phyloP scores from a whole-genome alignment of 2,113 vertebrate species.

The Cottus gobio region DNA sequence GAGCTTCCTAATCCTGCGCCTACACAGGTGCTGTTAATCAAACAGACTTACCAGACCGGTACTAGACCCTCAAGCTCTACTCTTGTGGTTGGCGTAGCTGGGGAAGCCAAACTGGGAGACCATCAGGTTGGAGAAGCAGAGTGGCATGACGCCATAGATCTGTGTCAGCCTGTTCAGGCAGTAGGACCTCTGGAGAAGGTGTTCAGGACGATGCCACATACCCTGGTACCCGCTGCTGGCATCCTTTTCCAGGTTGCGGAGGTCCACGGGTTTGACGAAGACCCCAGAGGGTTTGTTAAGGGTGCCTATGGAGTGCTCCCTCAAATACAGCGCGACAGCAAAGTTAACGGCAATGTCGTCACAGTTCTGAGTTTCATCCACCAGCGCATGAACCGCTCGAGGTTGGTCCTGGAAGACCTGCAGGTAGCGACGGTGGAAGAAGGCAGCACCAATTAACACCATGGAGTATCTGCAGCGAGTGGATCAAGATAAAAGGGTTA shows the following conservation, averaged over 20 bases:
- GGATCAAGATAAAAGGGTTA: background rate
- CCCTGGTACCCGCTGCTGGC: conserved; percentile 90
- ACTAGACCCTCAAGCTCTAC: conserved; percentile 69
- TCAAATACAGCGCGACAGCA: conserved; percentile 84
- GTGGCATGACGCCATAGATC: conserved; percentile 92
- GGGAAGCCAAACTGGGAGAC: conserved; percentile 97
- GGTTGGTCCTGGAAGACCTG: conserved; percentile 90
- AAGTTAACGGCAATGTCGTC: conserved; percentile 97
- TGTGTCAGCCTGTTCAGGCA: conserved; percentile 91
- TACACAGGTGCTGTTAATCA: background rate
- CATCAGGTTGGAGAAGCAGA: conserved; percentile 94
- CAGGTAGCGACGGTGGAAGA: conserved; percentile 90
- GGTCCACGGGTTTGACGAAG: conserved; percentile 93
- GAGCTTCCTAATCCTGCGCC: background rate
- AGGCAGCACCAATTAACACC: conserved; percentile 94
- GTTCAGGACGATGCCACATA: conserved; percentile 95
- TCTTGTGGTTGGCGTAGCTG: conserved; percentile 94
- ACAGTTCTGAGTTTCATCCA: conserved; percentile 95
- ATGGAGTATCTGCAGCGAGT: conserved; percentile 87
- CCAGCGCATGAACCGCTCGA: conserved; percentile 83
- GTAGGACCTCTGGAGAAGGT: conserved; percentile 93
- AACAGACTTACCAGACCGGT: conserved; percentile 18
- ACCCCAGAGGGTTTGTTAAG: conserved; percentile 86
- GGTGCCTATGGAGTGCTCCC: background rate
- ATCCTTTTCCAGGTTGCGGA: conserved; percentile 92